phyloP scores from a whole-genome alignment of 2,888 invertebrate species.

The Vandiemenella viatica region DNA sequence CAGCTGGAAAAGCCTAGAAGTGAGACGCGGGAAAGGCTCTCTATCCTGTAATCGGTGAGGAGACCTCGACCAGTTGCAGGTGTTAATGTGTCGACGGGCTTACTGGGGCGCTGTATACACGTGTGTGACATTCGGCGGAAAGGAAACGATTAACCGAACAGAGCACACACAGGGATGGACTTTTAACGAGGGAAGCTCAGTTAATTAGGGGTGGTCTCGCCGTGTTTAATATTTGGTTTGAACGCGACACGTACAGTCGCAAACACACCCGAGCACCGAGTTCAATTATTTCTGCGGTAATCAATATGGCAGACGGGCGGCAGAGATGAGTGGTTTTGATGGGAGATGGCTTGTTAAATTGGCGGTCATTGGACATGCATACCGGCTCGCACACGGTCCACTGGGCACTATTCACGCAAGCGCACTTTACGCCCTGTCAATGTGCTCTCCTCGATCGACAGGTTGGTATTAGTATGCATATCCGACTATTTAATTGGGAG shows the following conservation, averaged over 20 bases:
- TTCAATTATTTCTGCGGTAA: slow-evolving; percentile 3
- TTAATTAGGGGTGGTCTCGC: slow-evolving; percentile 1
- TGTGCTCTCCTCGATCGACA: slow-evolving; percentile 10
- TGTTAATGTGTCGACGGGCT: too few relatives aligned
- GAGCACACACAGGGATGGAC: not conserved
- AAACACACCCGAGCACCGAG: too few relatives aligned
- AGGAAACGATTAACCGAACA: not conserved
- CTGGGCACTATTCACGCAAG: slow-evolving; percentile 7
- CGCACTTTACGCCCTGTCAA: slow-evolving; percentile 14
- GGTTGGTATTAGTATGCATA: slow-evolving; percentile 14
- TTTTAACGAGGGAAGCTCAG: not conserved
- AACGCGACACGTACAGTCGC: not conserved
- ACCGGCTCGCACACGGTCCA: slow-evolving; percentile 6
- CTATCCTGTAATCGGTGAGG: too few relatives aligned
- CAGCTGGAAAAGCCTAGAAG: too few relatives aligned
- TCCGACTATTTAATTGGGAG: slow-evolving; percentile 12
- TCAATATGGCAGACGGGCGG: slow-evolving; percentile 1
- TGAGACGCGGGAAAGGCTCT: too few relatives aligned
- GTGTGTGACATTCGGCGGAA: too few relatives aligned
- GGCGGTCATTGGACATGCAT: slow-evolving; percentile 22
- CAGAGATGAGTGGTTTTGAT: slow-evolving; percentile 11
- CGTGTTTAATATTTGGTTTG: slow-evolving; percentile 2
- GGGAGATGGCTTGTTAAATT: slow-evolving; percentile 18
- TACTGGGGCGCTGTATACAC: too few relatives aligned
- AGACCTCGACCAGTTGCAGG: too few relatives aligned